Conservation (phyloP, 2,888 invertebrate species). For the Hirudinaria manillensis region DNA sequence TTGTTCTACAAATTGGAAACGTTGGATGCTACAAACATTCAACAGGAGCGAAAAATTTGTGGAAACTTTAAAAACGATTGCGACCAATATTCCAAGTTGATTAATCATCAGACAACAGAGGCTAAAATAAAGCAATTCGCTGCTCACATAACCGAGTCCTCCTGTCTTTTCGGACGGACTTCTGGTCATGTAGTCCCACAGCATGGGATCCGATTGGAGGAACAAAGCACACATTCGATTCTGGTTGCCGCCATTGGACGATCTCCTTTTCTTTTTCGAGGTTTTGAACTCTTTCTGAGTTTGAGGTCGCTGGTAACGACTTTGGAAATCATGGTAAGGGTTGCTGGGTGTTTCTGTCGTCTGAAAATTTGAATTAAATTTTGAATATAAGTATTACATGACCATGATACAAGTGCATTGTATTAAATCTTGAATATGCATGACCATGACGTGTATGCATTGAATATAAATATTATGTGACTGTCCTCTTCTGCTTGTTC, state of each 20-base stretch:
- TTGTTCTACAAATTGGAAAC: too few species aligned
- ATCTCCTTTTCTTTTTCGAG: slow-evolving; percentile 13
- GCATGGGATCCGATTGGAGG: slow-evolving; percentile 94
- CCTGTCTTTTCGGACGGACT: slow-evolving; percentile 52
- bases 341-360: too few species aligned
- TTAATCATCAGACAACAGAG: not conserved
- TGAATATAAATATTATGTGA: too few species aligned
- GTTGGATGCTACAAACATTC: too few species aligned
- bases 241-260: slow-evolving; percentile 1
- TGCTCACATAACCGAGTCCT: slow-evolving; percentile 47
- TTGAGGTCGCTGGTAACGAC: not conserved
- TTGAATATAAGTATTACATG: too few species aligned
- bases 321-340: not conserved
- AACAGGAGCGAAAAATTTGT: too few species aligned
- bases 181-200: slow-evolving; percentile 81
- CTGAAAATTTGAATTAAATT: too few species aligned
- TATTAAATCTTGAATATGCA: too few species aligned
- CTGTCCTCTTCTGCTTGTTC: too few species aligned
- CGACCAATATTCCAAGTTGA: not conserved
- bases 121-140: not conserved
- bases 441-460: too few species aligned
- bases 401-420: too few species aligned
- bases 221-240: slow-evolving; percentile 74
- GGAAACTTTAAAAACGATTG: too few species aligned
- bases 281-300: not conserved